A percentile compares a stretch with the other conserved stretches of the same genome.
Evolutionary conservation across 2,797 vertebrate species (phyloP).

Genomic region (Halcyon badia): DNA sequence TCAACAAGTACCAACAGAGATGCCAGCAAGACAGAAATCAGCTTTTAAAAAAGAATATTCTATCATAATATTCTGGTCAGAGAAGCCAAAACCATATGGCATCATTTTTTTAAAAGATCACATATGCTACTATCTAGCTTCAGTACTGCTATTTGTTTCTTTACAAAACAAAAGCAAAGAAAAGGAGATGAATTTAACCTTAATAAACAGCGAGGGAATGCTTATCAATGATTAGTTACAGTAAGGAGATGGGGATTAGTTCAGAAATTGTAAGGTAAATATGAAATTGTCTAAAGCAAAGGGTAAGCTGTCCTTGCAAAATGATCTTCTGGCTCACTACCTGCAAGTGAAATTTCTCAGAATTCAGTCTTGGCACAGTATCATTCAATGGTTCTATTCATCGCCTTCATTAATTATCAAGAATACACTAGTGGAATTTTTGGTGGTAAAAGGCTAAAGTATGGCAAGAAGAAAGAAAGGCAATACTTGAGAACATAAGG

Average conservation of each 20-base stretch:
- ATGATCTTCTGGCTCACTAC: neutral
- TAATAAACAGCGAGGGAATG: neutral
- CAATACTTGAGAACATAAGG: neutral
- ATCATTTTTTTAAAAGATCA: neutral
- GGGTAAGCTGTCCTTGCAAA: neutral
- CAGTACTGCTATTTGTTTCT: neutral
- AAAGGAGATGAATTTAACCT: neutral
- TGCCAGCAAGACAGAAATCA: neutral
- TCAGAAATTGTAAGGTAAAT: neutral
- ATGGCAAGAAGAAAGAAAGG: neutral
- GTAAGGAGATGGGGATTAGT: neutral
- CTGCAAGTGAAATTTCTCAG: neutral
- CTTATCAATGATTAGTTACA: neutral
- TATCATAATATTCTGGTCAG: neutral
- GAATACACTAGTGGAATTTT: neutral
- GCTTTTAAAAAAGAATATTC: neutral
- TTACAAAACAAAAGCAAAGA: neutral
- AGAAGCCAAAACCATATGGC: neutral
- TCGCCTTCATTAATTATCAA: neutral
- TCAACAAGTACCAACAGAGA: neutral
- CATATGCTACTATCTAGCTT: neutral
- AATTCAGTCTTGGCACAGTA: neutral
- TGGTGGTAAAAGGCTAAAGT: neutral
- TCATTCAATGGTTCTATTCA: neutral
- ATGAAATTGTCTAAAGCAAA: neutral